Conservation (phyloP, 1,140 invertebrate genomes). For the Aphelenchoides fujianensis region DNA sequence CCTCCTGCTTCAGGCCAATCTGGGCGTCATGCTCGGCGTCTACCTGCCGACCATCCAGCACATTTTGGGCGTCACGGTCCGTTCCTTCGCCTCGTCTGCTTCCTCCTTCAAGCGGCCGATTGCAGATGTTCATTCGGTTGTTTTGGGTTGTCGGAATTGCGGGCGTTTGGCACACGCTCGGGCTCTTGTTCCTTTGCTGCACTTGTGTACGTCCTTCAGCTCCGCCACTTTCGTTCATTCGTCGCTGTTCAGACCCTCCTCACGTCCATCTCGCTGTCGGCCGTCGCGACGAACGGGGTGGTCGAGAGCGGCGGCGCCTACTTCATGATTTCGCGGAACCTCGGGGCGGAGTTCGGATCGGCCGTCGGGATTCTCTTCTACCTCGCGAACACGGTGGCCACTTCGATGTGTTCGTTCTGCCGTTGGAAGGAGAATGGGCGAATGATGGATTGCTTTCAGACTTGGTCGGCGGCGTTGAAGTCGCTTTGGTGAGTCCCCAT, state of each 20-base stretch:
- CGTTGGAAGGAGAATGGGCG: constrained; percentile 9
- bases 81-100: no score
- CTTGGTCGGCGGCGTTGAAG: constrained; percentile 86
- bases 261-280: constrained; percentile 96
- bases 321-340: constrained; percentile 96
- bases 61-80: constrained; percentile 57
- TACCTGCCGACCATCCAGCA: constrained; percentile 62
- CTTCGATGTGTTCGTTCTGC: constrained; percentile 83
- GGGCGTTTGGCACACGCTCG: constrained; percentile 48
- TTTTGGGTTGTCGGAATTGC: constrained; percentile 59
- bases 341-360: constrained; percentile 96
- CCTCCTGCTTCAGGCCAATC: constrained; percentile 46
- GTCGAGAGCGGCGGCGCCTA: constrained; percentile 86
- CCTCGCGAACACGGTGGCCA: constrained; percentile 92
- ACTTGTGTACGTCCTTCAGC: constrained; percentile 48
- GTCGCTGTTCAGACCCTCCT: constrained; percentile 77
- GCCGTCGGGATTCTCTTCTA: constrained; percentile 98
- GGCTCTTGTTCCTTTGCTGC: constrained; percentile 55
- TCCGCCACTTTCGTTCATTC: background rate
- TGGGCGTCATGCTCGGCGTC: constrained; percentile 62
- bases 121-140: constrained; percentile 58
- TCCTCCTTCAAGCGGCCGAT: background rate
- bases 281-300: constrained; percentile 98
- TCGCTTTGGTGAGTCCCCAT: constrained; percentile 75
- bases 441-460: no score